A percentile compares a stretch with the other conserved stretches of the same genome.
phyloP scores from a whole-genome alignment of 23 tunicate species.

The Aplidium turbinatum region DNA sequence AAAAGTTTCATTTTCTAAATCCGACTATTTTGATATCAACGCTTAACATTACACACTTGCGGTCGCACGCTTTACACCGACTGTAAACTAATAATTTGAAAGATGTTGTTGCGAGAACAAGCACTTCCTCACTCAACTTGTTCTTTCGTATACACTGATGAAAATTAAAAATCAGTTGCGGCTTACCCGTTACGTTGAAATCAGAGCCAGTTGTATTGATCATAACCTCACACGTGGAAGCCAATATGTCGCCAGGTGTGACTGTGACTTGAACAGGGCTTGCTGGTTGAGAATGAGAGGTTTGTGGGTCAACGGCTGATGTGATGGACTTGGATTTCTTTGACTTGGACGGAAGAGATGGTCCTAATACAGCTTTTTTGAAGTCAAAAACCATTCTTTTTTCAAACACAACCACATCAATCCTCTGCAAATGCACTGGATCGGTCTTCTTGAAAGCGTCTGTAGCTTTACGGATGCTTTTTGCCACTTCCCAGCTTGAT shows the following conservation, averaged over 20 bases:
- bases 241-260: conserved; percentile 8
- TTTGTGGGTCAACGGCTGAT: background rate
- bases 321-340: conserved; percentile 1
- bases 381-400: conserved; percentile 12
- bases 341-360: background rate
- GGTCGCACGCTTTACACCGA: no score
- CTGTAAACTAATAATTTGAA: no score
- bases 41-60: no score
- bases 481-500: conserved; percentile 1
- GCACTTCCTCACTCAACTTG: no score
- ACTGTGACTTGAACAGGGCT: conserved; percentile 10
- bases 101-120: no score
- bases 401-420: conserved; percentile 28
- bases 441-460: conserved; percentile 7
- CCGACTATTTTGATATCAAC: no score
- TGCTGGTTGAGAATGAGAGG: background rate
- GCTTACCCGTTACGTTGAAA: conserved; percentile 10
- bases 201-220: conserved; percentile 25
- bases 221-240: conserved; percentile 13
- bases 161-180: no score
- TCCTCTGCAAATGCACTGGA: conserved; percentile 12
- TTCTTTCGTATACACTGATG: no score
- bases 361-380: background rate
- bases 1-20: no score
- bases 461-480: conserved; percentile 18